These are phyloP conservation scores for Pseudochirops corinnae DNA, from an alignment of 2,797 vertebrate species.

Conservation along the genomic window DNA sequence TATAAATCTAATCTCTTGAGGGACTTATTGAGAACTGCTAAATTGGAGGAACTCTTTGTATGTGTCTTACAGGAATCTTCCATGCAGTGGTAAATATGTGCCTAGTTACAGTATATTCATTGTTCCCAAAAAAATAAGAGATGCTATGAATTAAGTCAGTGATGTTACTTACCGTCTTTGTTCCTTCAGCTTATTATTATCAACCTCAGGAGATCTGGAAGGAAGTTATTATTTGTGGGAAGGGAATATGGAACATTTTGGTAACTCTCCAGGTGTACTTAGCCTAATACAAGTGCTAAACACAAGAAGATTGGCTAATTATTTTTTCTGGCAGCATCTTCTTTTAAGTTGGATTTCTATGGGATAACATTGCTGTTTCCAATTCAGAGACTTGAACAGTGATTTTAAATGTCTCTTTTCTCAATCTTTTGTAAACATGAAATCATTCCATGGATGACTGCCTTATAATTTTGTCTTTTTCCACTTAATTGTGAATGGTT, in stretches of 20 bases:
- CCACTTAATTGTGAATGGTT: slow-evolving; percentile 78
- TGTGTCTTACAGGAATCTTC: neutral
- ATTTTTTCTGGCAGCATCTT: slow-evolving; percentile 70
- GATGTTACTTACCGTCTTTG: slow-evolving; percentile 17
- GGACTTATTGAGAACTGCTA: slow-evolving; percentile 32
- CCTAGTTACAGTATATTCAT: slow-evolving; percentile 1
- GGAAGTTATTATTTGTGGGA: slow-evolving; percentile 32
- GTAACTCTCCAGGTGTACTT: slow-evolving; percentile 48
- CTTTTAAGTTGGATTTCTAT: slow-evolving; percentile 73
- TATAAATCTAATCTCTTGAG: neutral
- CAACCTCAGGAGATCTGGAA: slow-evolving; percentile 38
- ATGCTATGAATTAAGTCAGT: slow-evolving; percentile 5
- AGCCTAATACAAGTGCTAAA: slow-evolving; percentile 57
- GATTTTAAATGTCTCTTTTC: slow-evolving; percentile 83
- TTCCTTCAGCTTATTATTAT: neutral
- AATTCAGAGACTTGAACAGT: slow-evolving; percentile 77
- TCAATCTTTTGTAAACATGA: slow-evolving; percentile 85
- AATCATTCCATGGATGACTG: slow-evolving; percentile 90
- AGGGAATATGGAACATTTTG: slow-evolving; percentile 30
- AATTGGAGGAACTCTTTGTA: neutral
- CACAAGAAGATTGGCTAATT: slow-evolving; percentile 38
- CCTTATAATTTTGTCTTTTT: slow-evolving; percentile 85
- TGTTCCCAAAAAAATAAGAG: slow-evolving; percentile 27
- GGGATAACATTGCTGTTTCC: slow-evolving; percentile 73
- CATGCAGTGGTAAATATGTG: slow-evolving; percentile 26